These are phyloP conservation scores for Trachelus stipa DNA, from an alignment of 2,888 invertebrate genomes.

Conservation along the genomic window DNA sequence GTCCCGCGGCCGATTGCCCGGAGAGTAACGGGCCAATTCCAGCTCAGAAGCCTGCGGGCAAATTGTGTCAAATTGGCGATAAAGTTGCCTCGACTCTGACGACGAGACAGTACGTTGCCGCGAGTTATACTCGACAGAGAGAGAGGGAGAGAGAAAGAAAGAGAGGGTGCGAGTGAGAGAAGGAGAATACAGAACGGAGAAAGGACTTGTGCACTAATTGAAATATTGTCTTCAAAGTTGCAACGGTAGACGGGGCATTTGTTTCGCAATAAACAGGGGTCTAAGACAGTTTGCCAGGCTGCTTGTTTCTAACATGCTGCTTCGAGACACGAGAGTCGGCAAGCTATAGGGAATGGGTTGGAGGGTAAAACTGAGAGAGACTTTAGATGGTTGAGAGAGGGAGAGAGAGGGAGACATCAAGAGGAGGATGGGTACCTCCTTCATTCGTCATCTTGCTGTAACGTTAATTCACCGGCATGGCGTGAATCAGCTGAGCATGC, in stretches of 20 bases:
- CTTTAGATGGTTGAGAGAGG: conserved; percentile 20
- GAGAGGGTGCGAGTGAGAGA: neutral
- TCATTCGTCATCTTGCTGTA: conserved; percentile 23
- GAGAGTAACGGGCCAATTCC: neutral
- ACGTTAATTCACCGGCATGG: conserved; percentile 21
- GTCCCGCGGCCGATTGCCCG: neutral
- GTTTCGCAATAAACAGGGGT: conserved; percentile 24
- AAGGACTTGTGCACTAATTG: conserved; percentile 13
- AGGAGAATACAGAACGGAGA: conserved; percentile 1
- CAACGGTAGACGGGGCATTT: conserved; percentile 11
- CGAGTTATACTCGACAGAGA: neutral
- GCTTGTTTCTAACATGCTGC: conserved; percentile 19
- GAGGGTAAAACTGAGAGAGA: neutral
- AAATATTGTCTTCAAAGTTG: conserved; percentile 19
- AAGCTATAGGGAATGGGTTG: neutral
- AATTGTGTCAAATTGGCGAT: neutral
- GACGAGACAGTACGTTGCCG: neutral
- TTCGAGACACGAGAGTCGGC: conserved; percentile 2
- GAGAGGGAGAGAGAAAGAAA: neutral
- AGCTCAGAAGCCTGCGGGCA: neutral
- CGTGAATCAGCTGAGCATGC: neutral
- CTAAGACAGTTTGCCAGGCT: conserved; percentile 21
- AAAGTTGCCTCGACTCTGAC: neutral
- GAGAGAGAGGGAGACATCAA: conserved; percentile 26
- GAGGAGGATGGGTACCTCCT: conserved; percentile 17